A percentile compares a stretch with the other conserved stretches of the same genome.
phyloP scores from a whole-genome alignment of 2,113 vertebrate genomes.

The Cygnus atratus region DNA sequence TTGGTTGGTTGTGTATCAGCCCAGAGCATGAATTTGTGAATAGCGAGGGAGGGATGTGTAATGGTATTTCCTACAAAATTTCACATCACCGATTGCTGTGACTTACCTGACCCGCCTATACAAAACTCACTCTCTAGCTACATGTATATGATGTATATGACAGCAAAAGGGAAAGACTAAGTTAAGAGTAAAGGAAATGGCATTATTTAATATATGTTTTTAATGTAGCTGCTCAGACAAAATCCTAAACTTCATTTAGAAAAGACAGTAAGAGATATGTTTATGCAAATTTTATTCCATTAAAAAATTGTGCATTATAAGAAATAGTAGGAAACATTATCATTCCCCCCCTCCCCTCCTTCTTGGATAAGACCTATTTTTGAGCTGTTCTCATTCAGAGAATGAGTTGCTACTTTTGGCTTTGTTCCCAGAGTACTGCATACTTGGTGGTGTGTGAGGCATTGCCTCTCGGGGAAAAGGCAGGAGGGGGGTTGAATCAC shows the following conservation, averaged over 20 bases:
- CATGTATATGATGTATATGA: background rate
- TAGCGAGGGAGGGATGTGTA: background rate
- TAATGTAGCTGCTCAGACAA: background rate
- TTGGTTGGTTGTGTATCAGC: too few relatives aligned
- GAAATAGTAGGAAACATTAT: background rate
- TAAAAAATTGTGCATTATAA: conserved; percentile 4
- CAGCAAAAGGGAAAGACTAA: background rate
- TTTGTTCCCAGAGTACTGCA: conserved; percentile 32
- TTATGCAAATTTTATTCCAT: background rate
- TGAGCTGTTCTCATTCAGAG: conserved; percentile 64
- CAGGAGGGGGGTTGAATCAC: conserved; percentile 60
- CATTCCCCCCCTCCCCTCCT: background rate
- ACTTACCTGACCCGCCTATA: background rate
- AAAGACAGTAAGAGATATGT: background rate
- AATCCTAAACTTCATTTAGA: background rate
- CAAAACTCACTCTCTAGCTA: background rate
- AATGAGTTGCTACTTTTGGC: conserved; percentile 56
- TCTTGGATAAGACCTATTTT: conserved; percentile 48
- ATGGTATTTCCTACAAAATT: background rate
- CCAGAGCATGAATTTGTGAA: background rate
- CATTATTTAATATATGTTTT: background rate
- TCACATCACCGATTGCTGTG: background rate
- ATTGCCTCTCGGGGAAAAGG: conserved; percentile 48
- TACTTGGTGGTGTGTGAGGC: conserved; percentile 48
- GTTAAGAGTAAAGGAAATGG: background rate